Evolutionary conservation across 2,797 vertebrate species (phyloP).

Genomic region (Propithecus deckenii): DNA sequence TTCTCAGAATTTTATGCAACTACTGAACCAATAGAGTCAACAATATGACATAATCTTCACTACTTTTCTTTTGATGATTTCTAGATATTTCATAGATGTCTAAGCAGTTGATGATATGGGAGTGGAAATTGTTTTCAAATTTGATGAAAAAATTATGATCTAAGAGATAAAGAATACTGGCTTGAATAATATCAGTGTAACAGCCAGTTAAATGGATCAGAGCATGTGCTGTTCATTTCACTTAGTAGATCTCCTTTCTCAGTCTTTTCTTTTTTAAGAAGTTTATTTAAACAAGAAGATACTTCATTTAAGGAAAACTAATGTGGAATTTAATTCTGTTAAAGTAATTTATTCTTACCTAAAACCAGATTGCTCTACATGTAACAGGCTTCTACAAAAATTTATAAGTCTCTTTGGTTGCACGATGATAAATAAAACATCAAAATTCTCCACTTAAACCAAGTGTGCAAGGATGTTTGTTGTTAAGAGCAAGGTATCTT

Average conservation of each 20-base stretch:
- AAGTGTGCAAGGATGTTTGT: not conserved
- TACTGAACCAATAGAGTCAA: not conserved
- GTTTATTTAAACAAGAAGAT: not conserved
- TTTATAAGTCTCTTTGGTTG: not conserved
- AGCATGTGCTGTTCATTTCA: not conserved
- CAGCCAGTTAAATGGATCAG: not conserved
- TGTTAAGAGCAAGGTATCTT: not conserved
- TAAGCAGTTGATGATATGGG: not conserved
- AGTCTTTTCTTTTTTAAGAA: not conserved
- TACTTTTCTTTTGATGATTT: conserved; percentile 32
- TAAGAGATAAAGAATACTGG: not conserved
- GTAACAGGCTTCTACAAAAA: not conserved
- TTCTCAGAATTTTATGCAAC: not conserved
- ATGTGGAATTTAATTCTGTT: not conserved
- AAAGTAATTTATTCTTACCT: conserved; percentile 1
- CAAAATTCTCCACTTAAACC: not conserved
- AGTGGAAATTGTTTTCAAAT: conserved; percentile 1
- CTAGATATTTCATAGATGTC: not conserved
- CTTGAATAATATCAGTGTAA: not conserved
- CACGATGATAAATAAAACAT: conserved; percentile 1
- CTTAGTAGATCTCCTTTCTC: not conserved
- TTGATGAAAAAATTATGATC: not conserved
- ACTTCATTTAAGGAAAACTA: not conserved
- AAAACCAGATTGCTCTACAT: not conserved
- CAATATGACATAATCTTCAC: not conserved